Evolutionary conservation across 2,113 vertebrate genomes (phyloP), one percentile per base, ranked within the genome.

Genomic region (Lichenostomus cassidix): DNA sequence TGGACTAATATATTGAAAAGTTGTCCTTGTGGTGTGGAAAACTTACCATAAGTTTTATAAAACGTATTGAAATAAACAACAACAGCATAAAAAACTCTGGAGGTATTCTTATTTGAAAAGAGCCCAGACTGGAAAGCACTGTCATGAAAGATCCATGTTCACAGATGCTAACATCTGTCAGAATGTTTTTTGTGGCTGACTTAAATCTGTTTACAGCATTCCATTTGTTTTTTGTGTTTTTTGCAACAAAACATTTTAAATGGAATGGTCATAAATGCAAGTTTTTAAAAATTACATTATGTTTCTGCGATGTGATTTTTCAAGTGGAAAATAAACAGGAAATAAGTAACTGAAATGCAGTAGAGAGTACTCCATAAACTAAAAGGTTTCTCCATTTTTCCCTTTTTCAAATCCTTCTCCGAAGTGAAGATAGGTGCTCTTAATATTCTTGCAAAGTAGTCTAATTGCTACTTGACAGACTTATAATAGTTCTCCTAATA

Each of bases 111-210:
- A 67, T 25, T 78, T 95, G 94, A 93, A 94, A 96, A 87, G 62
- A 89, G 49, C 84, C 88, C 91, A 94, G 90, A 76, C 76, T 93
- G 94, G 87, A 97, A 96, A 96, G 92, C 77, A 91, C 46, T 87
- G 39, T 94, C 90, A 0, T 93, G 81, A 91, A 97, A 86, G 90
- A 91, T 96, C 90, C 89, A 46, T 87, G 92, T 90, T 97, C 95
- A 94, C 96, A 96, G 96, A 96, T 97, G 97, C 95, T 97, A 97
- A 97, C 97, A 97, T 97, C 96, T 97, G 96, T 97, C 95, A 94
- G 95, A 96, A 82, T 90, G 77, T 96, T 97, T 96, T 96, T 94
- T 96, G 95, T 95, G 97, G 94, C 95, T 67, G 91, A 89, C 89
- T 96, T 96, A 82, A 96, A 94, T 97, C 89, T 97, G 97, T 97